phyloP scores from a whole-genome alignment of 2,113 vertebrate species.

The Tachycineta bicolor region DNA sequence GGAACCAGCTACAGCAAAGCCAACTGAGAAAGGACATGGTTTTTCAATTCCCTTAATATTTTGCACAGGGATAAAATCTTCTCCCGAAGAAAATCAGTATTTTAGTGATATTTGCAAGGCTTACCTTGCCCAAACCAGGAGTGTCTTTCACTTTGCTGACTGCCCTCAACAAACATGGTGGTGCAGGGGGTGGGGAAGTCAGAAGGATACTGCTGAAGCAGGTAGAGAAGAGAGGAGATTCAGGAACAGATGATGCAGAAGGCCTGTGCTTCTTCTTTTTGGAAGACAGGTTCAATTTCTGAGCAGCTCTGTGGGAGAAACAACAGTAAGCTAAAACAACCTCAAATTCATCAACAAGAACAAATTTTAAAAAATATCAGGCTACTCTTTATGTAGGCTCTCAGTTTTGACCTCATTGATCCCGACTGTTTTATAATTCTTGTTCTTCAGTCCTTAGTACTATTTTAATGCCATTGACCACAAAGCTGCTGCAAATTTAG shows the following conservation, averaged over 20 bases:
- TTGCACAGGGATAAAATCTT: background rate
- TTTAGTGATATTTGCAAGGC: background rate
- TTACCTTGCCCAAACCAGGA: conserved; percentile 96
- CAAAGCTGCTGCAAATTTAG: background rate
- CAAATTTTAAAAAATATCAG: background rate
- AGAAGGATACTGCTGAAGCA: conserved; percentile 92
- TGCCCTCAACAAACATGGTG: conserved; percentile 92
- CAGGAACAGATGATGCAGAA: conserved; percentile 77
- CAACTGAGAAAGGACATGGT: background rate
- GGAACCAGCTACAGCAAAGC: background rate
- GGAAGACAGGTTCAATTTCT: conserved; percentile 95
- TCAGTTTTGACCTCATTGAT: background rate
- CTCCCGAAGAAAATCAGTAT: background rate
- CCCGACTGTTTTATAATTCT: background rate
- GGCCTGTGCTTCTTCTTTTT: conserved; percentile 93
- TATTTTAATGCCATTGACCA: background rate
- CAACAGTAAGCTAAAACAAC: background rate
- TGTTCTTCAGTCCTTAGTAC: background rate
- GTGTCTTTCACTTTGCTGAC: conserved; percentile 97
- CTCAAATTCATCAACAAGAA: background rate
- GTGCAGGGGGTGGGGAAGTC: conserved; percentile 89
- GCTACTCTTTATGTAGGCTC: background rate
- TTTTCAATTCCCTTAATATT: background rate
- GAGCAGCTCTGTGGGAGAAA: conserved; percentile 87
- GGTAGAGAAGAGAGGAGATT: conserved; percentile 90